These are phyloP conservation scores for Calyptommatus sinebrachiatus DNA, from an alignment of 2,113 vertebrate genomes.

Conservation along the genomic window DNA sequence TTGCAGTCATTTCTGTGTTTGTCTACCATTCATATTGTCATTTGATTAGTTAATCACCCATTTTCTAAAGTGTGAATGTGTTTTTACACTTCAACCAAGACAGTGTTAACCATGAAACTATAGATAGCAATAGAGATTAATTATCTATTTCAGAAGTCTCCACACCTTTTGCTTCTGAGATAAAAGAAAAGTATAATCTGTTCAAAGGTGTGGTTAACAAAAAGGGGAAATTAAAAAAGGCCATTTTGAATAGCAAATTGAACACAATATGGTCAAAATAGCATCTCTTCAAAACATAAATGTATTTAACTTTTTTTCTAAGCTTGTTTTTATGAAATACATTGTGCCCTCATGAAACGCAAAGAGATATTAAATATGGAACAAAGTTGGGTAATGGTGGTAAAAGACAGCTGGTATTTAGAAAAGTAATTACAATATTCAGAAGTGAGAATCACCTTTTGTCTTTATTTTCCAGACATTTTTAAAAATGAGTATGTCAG, in stretches of 20 bases:
- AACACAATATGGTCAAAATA: slow-evolving; percentile 60
- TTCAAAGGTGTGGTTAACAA: slow-evolving; percentile 71
- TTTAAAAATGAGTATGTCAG: not conserved
- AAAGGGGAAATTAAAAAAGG: slow-evolving; percentile 32
- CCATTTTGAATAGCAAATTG: slow-evolving; percentile 68
- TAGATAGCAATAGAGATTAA: slow-evolving; percentile 83
- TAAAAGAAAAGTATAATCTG: slow-evolving; percentile 68
- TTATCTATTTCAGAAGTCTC: slow-evolving; percentile 75
- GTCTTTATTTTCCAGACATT: not conserved
- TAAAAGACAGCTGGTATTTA: slow-evolving; percentile 3
- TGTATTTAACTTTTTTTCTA: slow-evolving; percentile 56
- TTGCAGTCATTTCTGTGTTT: slow-evolving; percentile 71
- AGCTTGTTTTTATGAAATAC: slow-evolving; percentile 32
- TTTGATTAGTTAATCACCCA: slow-evolving; percentile 79
- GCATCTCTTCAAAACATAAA: slow-evolving; percentile 48
- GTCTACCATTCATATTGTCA: slow-evolving; percentile 74
- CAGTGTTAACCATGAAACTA: slow-evolving; percentile 82
- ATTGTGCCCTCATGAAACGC: slow-evolving; percentile 27
- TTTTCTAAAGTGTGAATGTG: slow-evolving; percentile 79
- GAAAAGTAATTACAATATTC: not conserved
- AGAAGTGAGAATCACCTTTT: not conserved
- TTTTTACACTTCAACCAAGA: slow-evolving; percentile 79
- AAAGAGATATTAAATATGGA: not conserved
- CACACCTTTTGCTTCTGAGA: slow-evolving; percentile 73
- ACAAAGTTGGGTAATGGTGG: not conserved